Conservation (phyloP, 2,888 invertebrate genomes). For the Ornithoptera alexandrae region DNA sequence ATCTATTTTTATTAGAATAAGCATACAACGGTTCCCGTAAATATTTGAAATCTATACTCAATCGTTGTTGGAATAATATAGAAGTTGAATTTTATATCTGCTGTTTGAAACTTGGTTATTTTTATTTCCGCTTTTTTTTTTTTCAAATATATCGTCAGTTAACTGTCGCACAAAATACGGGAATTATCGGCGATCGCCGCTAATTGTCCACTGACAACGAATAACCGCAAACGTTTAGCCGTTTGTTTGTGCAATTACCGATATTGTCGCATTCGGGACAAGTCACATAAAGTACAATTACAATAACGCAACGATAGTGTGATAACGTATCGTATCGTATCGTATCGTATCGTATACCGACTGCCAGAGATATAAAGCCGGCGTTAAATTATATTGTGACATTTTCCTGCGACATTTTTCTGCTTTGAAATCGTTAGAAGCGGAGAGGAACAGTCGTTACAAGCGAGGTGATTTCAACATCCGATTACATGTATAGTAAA, state of each 20-base stretch:
- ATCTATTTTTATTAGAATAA: too few species aligned
- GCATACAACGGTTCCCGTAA: too few species aligned
- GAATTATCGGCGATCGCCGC: constrained; percentile 20
- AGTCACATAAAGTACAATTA: constrained; percentile 20
- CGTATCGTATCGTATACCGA: constrained; percentile 16
- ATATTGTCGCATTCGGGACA: constrained; percentile 13
- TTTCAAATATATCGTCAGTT: not conserved
- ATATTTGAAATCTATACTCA: too few species aligned
- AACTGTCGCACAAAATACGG: not conserved
- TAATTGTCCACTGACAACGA: constrained; percentile 32
- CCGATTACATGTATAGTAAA: constrained; percentile 31
- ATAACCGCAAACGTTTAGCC: constrained; percentile 21
- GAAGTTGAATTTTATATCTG: not conserved
- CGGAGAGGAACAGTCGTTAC: constrained; percentile 40
- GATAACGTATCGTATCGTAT: constrained; percentile 14
- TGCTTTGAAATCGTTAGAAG: constrained; percentile 45
- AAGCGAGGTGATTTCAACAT: constrained; percentile 30
- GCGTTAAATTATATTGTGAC: constrained; percentile 56
- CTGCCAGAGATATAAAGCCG: constrained; percentile 42
- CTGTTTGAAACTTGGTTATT: not conserved
- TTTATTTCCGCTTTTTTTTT: not conserved
- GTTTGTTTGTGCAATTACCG: constrained; percentile 25
- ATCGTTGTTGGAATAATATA: too few species aligned
- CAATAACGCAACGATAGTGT: constrained; percentile 25
- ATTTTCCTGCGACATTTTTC: constrained; percentile 54